These are phyloP conservation scores for Xyrauchen texanus DNA, from an alignment of 2,113 vertebrate genomes.

Conservation along the genomic window DNA sequence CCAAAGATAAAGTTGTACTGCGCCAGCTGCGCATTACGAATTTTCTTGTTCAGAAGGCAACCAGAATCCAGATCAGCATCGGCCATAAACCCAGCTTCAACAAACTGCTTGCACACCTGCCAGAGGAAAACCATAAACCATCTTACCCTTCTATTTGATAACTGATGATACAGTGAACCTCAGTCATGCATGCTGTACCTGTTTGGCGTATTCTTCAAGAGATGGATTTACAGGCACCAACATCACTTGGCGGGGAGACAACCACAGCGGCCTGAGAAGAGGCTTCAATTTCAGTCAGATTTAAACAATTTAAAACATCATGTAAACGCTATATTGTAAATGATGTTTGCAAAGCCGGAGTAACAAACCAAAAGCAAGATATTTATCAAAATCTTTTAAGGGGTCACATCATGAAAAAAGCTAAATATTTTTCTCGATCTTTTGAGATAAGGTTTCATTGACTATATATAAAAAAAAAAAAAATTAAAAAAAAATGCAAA, in stretches of 20 bases:
- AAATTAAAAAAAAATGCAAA: too few species aligned
- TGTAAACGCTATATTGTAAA: too few species aligned
- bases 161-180: neutral
- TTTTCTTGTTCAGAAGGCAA: constrained; percentile 92
- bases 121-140: constrained; percentile 4
- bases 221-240: constrained; percentile 87
- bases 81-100: constrained; percentile 88
- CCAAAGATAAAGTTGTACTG: constrained; percentile 97
- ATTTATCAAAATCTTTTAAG: too few species aligned
- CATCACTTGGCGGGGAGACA: constrained; percentile 92
- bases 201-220: constrained; percentile 83
- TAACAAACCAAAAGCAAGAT: too few species aligned
- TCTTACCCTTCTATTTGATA: neutral
- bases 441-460: too few species aligned
- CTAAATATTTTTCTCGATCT: too few species aligned
- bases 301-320: too few species aligned
- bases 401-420: too few species aligned
- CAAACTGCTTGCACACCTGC: constrained; percentile 85
- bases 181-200: constrained; percentile 67
- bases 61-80: constrained; percentile 89
- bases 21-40: constrained; percentile 89
- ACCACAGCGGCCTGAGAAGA: constrained; percentile 88
- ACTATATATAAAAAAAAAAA: too few species aligned
- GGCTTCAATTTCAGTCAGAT: too few species aligned
- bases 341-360: too few species aligned